These are phyloP conservation scores for Dryococelus australis DNA, from an alignment of 2,888 invertebrate genomes.

Conservation along the genomic window DNA sequence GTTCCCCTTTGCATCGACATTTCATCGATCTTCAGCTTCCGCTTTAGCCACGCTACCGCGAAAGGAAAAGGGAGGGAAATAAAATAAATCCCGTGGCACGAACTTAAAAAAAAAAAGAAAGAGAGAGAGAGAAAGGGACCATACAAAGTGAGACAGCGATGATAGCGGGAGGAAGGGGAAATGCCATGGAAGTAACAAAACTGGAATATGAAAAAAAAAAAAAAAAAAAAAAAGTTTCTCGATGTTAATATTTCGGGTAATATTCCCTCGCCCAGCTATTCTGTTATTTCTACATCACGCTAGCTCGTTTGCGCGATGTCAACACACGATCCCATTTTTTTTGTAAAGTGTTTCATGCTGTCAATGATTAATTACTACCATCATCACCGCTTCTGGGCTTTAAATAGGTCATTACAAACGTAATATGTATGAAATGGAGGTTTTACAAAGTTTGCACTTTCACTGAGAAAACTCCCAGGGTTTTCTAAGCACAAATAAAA, in stretches of 20 bases:
- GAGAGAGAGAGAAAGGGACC: background rate
- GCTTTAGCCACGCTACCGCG: background rate
- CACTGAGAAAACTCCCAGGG: too few species aligned
- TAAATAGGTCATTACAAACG: too few species aligned
- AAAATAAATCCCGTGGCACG: constrained; percentile 1
- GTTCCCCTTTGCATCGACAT: background rate
- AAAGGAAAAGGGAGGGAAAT: background rate
- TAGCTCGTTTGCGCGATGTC: too few species aligned
- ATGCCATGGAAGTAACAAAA: background rate
- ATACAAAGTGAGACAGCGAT: background rate
- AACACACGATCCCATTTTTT: too few species aligned
- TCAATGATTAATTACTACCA: too few species aligned
- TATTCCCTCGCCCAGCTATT: background rate
- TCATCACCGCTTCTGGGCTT: too few species aligned
- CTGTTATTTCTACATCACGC: too few species aligned
- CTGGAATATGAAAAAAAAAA: background rate
- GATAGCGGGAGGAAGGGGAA: background rate
- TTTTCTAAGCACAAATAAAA: too few species aligned
- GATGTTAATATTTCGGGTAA: background rate
- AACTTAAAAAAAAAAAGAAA: background rate
- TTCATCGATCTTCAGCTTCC: constrained; percentile 9
- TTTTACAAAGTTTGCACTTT: too few species aligned
- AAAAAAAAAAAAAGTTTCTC: background rate
- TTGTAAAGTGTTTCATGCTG: too few species aligned
- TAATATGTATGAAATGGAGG: too few species aligned